These are phyloP conservation scores for Labroides dimidiatus DNA, from an alignment of 2,797 vertebrate species.

Conservation along the genomic window DNA sequence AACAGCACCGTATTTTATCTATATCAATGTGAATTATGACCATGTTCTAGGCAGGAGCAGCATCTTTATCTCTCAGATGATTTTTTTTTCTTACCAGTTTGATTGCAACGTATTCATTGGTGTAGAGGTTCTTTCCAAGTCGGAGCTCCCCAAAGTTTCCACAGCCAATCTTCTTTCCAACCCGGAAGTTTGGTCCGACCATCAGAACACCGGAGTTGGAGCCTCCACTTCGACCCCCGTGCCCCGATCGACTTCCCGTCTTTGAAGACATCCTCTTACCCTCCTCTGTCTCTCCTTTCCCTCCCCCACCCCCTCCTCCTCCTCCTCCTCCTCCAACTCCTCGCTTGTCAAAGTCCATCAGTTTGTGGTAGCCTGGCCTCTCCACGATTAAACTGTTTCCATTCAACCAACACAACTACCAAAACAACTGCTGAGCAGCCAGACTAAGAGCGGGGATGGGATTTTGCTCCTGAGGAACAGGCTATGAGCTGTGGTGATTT, in stretches of 20 bases:
- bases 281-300: constrained; percentile 92
- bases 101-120: constrained; percentile 97
- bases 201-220: constrained; percentile 95
- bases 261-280: constrained; percentile 93
- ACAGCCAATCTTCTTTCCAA: constrained; percentile 98
- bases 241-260: constrained; percentile 85
- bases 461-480: background rate
- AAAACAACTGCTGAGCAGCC: constrained; percentile 78
- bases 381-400: constrained; percentile 96
- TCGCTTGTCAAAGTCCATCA: constrained; percentile 99
- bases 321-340: constrained; percentile 71
- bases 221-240: constrained; percentile 86
- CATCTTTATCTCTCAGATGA: too few species aligned
- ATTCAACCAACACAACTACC: constrained; percentile 87
- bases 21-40: background rate
- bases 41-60: background rate
- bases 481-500: too few species aligned
- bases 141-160: constrained; percentile 97
- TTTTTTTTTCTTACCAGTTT: constrained; percentile 88
- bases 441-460: background rate
- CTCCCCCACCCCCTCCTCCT: constrained; percentile 67
- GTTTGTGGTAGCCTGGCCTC: constrained; percentile 99
- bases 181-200: constrained; percentile 97
- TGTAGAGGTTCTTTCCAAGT: constrained; percentile 97
- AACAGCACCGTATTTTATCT: background rate